Evolutionary conservation across 2,888 invertebrate genomes (phyloP).

Genomic region (Drosophila antonietae): DNA sequence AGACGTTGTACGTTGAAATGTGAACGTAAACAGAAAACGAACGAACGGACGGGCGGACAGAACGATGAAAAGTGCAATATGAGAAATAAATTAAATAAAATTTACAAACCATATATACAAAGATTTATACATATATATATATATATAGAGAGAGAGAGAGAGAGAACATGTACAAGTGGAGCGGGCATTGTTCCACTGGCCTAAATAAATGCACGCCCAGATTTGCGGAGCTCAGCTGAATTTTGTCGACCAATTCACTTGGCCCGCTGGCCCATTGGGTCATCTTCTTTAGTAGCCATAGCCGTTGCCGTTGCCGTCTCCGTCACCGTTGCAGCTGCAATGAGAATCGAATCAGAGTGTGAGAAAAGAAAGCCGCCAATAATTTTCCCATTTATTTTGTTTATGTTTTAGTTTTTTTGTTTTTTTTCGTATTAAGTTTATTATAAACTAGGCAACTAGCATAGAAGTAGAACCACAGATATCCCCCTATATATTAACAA

Average conservation of each 20-base stretch:
- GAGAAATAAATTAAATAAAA: conserved; percentile 35
- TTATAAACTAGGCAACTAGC: conserved; percentile 39
- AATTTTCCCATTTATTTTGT: conserved; percentile 51
- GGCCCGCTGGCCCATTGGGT: conserved; percentile 22
- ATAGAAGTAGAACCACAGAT: conserved; percentile 21
- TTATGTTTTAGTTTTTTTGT: no score
- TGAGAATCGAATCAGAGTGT: conserved; percentile 53
- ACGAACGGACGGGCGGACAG: conserved; percentile 16
- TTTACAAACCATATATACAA: conserved; percentile 20
- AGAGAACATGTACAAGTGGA: conserved; percentile 20
- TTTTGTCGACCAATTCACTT: conserved; percentile 15
- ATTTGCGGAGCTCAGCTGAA: conserved; percentile 59
- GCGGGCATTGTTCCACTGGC: conserved; percentile 53
- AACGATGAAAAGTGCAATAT: conserved; percentile 35
- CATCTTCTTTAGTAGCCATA: conserved; percentile 45
- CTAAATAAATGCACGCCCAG: conserved; percentile 43
- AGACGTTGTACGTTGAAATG: conserved; percentile 20
- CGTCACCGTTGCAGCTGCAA: conserved; percentile 53
- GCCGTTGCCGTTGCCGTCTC: conserved; percentile 17
- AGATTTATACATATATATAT: neutral
- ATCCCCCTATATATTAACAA: conserved; percentile 8
- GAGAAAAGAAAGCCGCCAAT: conserved; percentile 41
- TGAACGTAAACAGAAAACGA: conserved; percentile 34
- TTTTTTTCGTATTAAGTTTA: conserved; percentile 12
- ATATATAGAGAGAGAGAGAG: neutral